Conservation (phyloP, 2,113 vertebrate species). For the Spizaetus ornatus region DNA sequence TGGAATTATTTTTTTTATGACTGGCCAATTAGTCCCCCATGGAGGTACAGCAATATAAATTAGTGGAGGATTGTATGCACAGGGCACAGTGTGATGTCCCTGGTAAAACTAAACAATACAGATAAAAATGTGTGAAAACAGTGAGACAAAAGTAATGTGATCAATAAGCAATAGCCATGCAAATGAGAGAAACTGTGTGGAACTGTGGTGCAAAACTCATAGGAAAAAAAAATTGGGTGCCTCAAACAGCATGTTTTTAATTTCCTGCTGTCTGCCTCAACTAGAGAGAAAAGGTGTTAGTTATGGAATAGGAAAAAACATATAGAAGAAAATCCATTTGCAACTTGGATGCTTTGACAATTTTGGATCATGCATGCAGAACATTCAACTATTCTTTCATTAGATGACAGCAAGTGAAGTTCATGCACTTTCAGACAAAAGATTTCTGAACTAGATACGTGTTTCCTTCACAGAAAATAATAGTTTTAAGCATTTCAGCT, state of each 20-base stretch:
- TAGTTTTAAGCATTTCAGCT: slow-evolving; percentile 39
- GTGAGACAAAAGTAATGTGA: background rate
- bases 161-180: slow-evolving; percentile 17
- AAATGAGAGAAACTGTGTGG: slow-evolving; percentile 14
- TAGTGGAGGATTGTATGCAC: background rate
- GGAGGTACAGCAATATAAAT: background rate
- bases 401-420: slow-evolving; percentile 67
- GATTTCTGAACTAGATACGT: slow-evolving; percentile 56
- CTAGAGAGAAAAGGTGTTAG: slow-evolving; percentile 21
- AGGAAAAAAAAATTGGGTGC: background rate
- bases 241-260: background rate
- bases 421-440: slow-evolving; percentile 66
- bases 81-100: background rate
- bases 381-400: slow-evolving; percentile 70
- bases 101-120: background rate
- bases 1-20: background rate
- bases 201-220: slow-evolving; percentile 30
- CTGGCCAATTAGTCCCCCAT: background rate
- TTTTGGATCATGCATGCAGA: slow-evolving; percentile 82
- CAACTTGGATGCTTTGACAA: slow-evolving; percentile 79
- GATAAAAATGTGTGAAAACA: background rate
- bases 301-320: slow-evolving; percentile 51
- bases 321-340: slow-evolving; percentile 58
- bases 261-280: slow-evolving; percentile 14
- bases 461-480: slow-evolving; percentile 57